Percentiles rank a stretch among this genome's conserved stretches.
Conservation (phyloP, 2,888 invertebrate genomes). For the Hyposoter didymator region DNA sequence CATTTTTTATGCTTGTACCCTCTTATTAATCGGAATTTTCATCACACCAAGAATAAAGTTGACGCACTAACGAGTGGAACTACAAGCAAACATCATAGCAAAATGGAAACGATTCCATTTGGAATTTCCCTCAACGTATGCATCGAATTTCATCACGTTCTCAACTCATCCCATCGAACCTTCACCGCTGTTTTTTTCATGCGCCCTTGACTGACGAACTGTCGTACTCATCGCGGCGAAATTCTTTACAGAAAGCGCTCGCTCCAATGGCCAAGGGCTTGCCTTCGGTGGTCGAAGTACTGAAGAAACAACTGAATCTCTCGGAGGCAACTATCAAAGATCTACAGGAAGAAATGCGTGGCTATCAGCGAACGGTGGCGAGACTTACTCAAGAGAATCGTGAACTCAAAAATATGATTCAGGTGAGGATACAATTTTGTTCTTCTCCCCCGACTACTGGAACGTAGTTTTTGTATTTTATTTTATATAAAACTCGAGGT, state of each 20-base stretch:
- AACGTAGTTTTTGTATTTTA: not conserved
- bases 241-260: conserved; percentile 77
- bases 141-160: not conserved
- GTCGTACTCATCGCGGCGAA: not conserved
- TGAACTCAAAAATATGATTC: conserved; percentile 87
- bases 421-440: conserved; percentile 69
- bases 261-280: conserved; percentile 80
- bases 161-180: not conserved
- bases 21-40: not conserved
- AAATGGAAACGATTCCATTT: not conserved
- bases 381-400: conserved; percentile 92
- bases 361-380: conserved; percentile 89
- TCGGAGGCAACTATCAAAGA: conserved; percentile 89
- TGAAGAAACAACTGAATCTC: conserved; percentile 87
- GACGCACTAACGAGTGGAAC: not conserved
- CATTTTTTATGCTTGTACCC: not conserved
- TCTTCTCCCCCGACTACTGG: not conserved
- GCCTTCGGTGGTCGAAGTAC: conserved; percentile 82
- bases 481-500: not conserved
- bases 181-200: not conserved
- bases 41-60: not conserved
- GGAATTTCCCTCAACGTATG: not conserved
- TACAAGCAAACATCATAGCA: not conserved
- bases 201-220: not conserved
- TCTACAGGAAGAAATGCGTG: conserved; percentile 87